phyloP scores from a whole-genome alignment of 2,797 vertebrate genomes.

The Schizopygopsis malacanthus region DNA sequence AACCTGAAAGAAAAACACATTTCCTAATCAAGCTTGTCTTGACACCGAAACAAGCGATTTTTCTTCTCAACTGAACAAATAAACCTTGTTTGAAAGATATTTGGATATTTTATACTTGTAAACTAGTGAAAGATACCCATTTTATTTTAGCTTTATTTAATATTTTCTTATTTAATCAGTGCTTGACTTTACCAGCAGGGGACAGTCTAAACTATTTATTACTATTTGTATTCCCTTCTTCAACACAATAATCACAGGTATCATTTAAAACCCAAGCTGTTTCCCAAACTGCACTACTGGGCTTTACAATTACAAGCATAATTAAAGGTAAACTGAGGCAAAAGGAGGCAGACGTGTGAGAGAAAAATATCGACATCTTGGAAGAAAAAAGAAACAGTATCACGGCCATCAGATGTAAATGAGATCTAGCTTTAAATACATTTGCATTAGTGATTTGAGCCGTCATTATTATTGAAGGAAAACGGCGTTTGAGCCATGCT shows the following conservation, averaged over 20 bases:
- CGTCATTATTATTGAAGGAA: conserved; percentile 46
- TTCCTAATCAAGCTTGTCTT: neutral
- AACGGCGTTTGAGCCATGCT: conserved; percentile 49
- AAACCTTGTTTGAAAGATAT: neutral
- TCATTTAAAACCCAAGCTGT: neutral
- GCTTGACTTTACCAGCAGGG: conserved; percentile 60
- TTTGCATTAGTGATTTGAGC: conserved; percentile 48
- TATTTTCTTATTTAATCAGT: neutral
- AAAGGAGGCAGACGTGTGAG: neutral
- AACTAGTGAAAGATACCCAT: neutral
- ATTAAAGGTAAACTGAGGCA: conserved; percentile 17
- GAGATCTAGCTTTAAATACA: neutral
- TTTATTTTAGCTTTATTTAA: neutral
- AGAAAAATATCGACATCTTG: neutral
- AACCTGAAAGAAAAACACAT: neutral
- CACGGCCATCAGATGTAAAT: conserved; percentile 49
- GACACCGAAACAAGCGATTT: neutral
- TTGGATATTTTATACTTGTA: neutral
- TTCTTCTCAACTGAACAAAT: neutral
- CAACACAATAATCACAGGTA: neutral
- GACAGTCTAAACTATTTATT: conserved; percentile 50
- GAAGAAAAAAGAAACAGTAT: conserved; percentile 1
- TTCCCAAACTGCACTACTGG: neutral
- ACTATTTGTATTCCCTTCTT: neutral
- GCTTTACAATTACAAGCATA: conserved; percentile 14